Conservation (phyloP, 2,888 invertebrate species). For the Stramonita haemastoma region DNA sequence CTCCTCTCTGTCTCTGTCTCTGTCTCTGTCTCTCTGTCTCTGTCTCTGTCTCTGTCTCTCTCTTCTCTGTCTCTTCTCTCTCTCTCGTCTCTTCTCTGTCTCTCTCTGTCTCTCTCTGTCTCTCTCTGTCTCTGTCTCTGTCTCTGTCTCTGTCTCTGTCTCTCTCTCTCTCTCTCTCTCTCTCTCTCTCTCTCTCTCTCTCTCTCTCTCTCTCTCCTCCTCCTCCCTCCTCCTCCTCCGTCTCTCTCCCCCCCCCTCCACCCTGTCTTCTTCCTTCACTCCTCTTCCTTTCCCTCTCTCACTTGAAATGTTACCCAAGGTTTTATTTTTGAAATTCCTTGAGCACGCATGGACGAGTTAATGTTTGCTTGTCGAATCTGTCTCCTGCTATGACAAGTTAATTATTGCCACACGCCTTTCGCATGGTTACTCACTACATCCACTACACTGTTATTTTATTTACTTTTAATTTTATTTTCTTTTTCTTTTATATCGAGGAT, state of each 20-base stretch:
- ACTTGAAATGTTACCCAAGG: not conserved
- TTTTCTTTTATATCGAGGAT: too few species aligned
- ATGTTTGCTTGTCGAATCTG: constrained; percentile 7
- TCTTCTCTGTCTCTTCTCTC: not conserved
- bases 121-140: not conserved
- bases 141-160: not conserved
- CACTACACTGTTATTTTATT: too few species aligned
- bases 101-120: not conserved
- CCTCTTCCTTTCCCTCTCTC: not conserved
- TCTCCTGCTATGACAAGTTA: not conserved
- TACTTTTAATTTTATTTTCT: too few species aligned
- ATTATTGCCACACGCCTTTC: not conserved
- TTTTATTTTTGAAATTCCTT: too few species aligned
- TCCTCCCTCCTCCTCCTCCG: not conserved
- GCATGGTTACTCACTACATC: not conserved
- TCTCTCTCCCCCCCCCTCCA: not conserved
- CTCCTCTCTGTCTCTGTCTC: not conserved
- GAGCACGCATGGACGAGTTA: not conserved
- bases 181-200: not conserved
- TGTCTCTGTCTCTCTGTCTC: not conserved
- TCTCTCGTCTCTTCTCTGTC: not conserved
- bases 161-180: not conserved
- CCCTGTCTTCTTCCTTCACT: not conserved
- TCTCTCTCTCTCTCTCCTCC: not conserved
- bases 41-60: not conserved